Percentiles rank a stretch among this genome's conserved stretches.
These are phyloP conservation scores for Drosophila monieri DNA, from an alignment of 2,888 invertebrate genomes.

Conservation along the genomic window DNA sequence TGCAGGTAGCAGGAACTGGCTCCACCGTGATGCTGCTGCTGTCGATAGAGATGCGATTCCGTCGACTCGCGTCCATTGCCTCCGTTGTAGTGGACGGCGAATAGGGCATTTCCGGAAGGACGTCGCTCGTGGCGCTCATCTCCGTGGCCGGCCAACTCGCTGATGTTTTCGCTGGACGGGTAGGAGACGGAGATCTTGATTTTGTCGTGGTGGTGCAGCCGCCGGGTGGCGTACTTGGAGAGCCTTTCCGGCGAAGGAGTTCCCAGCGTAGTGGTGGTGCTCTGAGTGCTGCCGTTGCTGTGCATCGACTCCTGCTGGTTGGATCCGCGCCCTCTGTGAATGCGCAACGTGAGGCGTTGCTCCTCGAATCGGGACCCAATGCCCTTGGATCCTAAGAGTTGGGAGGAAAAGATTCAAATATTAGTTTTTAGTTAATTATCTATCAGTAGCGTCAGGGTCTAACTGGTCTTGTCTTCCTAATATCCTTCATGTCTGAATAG, in stretches of 20 bases:
- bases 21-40: slow-evolving; percentile 69
- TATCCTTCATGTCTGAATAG: background rate
- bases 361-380: slow-evolving; percentile 92
- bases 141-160: slow-evolving; percentile 77
- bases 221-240: slow-evolving; percentile 87
- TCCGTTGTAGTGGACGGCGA: slow-evolving; percentile 88
- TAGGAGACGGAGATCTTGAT: slow-evolving; percentile 94
- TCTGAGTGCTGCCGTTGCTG: slow-evolving; percentile 89
- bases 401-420: background rate
- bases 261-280: slow-evolving; percentile 87
- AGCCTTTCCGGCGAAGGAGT: slow-evolving; percentile 88
- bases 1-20: slow-evolving; percentile 86
- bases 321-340: slow-evolving; percentile 93
- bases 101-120: slow-evolving; percentile 78
- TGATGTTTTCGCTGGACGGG: slow-evolving; percentile 90
- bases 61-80: slow-evolving; percentile 87
- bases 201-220: slow-evolving; percentile 87
- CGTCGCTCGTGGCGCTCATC: slow-evolving; percentile 84
- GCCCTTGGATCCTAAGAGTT: slow-evolving; percentile 85
- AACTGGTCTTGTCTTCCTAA: background rate
- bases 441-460: background rate
- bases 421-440: slow-evolving; percentile 3
- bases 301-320: slow-evolving; percentile 88
- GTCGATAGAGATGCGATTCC: slow-evolving; percentile 84
- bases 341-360: slow-evolving; percentile 94